Base-by-base conservation (phyloP, 2,888 invertebrate species). In the Lumbricus terrestris region DNA sequence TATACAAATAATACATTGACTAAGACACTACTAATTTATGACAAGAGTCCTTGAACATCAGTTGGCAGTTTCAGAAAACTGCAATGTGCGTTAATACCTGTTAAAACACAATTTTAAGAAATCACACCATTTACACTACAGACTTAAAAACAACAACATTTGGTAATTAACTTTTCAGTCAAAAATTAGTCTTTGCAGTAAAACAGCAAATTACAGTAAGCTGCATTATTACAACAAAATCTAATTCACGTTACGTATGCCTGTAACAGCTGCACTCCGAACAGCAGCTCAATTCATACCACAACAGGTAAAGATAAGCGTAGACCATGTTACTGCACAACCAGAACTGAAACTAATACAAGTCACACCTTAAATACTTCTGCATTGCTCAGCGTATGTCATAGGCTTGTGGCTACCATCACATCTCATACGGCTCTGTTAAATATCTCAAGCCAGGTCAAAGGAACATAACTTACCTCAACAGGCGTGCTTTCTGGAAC, bases 401-500 rank as follows among this genome's bases (percentile, higher is more conserved):
- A n/a, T 13, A 88, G 29, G 69, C n/a, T 88, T 35, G 38, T 23
- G 34, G 11, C 23, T 88, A 16, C 38, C 38, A 88, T 1, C 0
- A 34, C 85, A 34, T 35, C 37, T 85, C 16, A 85, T 18, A n/a
- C 34, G 4, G 34, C 34, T n/a, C 85, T 35, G 37, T 33, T n/a
- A 11, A 38, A 85, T 37, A 35, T 37, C 85, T 23, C 20, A 33
- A 23, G 6, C 29, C 29, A 33, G 8, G 20, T 5, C 47, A 88
- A 23, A 6, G 37, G n/a, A n/a, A n/a, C n/a, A n/a, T 16, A 38
- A 91, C 91, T 91, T 93, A 95, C 97, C 95, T 97, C 97, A 92
- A 97, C 95, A 83, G 97, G 97, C 91, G 97, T 97, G 93, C 96
- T 96, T 93, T 97, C 97, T 90, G 97, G 97, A 94, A 98, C 97